These are phyloP conservation scores for Benitochromis conjunctus DNA, from an alignment of 2,113 vertebrate species.

Conservation along the genomic window DNA sequence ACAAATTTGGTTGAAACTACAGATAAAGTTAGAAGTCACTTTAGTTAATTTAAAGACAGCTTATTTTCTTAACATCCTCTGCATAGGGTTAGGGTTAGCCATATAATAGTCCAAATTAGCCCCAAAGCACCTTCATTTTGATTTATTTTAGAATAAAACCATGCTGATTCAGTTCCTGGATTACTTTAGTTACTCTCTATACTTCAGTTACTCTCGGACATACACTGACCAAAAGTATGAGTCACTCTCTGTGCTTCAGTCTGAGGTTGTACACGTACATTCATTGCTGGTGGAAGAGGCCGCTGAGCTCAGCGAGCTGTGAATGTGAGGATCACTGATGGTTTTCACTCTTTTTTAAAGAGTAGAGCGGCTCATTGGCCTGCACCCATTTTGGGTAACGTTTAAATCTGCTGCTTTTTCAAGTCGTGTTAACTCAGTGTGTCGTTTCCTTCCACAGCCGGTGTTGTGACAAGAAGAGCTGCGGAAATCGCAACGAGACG, in stretches of 20 bases:
- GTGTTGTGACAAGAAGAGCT: constrained; percentile 71
- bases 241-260: no score
- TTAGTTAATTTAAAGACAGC: neutral
- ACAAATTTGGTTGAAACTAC: neutral
- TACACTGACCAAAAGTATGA: no score
- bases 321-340: neutral
- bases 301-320: neutral
- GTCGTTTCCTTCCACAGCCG: constrained; percentile 20
- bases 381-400: neutral
- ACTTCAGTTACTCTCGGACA: no score
- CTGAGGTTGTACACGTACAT: no score
- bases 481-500: constrained; percentile 69
- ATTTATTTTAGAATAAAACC: no score
- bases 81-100: no score
- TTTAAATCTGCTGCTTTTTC: neutral
- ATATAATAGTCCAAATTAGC: no score
- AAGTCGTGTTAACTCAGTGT: neutral
- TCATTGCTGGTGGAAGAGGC: neutral
- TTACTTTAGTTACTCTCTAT: no score
- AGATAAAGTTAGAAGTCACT: neutral
- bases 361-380: neutral
- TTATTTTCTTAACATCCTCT: neutral
- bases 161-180: no score
- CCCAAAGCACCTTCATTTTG: no score
- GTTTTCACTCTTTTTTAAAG: neutral